phyloP scores from a whole-genome alignment of 2,888 invertebrate species.

The Andrena minutula region DNA sequence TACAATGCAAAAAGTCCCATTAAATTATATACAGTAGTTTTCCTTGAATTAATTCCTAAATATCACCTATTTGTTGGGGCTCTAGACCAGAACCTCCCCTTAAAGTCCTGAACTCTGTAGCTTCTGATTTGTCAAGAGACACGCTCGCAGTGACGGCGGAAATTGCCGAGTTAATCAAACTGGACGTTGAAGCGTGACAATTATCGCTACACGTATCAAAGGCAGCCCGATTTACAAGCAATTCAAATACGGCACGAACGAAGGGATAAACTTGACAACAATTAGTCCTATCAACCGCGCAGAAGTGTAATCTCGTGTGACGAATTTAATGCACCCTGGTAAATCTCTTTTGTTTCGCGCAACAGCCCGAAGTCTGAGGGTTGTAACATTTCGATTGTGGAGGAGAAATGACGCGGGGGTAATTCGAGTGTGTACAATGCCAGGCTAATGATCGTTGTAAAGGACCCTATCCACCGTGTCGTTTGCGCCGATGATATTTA shows the following conservation, averaged over 20 bases:
- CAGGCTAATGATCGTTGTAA: conserved; percentile 53
- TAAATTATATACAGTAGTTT: no score
- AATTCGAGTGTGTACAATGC: conserved; percentile 37
- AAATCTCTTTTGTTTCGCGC: not conserved
- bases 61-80: no score
- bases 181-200: not conserved
- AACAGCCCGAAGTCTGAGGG: conserved; percentile 4
- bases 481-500: conserved; percentile 63
- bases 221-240: not conserved
- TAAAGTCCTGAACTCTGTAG: no score
- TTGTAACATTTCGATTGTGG: conserved; percentile 11
- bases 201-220: not conserved
- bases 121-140: no score
- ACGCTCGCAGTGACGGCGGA: no score
- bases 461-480: conserved; percentile 43
- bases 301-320: not conserved
- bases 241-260: not conserved
- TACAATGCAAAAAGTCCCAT: no score
- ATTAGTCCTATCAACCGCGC: conserved; percentile 10
- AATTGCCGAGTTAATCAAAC: not conserved
- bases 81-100: no score
- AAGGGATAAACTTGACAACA: not conserved
- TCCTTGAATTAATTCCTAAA: no score
- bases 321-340: not conserved
- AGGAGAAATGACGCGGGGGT: conserved; percentile 20